Conservation (phyloP, 2,113 vertebrate genomes). For the Microtus pennsylvanicus region DNA sequence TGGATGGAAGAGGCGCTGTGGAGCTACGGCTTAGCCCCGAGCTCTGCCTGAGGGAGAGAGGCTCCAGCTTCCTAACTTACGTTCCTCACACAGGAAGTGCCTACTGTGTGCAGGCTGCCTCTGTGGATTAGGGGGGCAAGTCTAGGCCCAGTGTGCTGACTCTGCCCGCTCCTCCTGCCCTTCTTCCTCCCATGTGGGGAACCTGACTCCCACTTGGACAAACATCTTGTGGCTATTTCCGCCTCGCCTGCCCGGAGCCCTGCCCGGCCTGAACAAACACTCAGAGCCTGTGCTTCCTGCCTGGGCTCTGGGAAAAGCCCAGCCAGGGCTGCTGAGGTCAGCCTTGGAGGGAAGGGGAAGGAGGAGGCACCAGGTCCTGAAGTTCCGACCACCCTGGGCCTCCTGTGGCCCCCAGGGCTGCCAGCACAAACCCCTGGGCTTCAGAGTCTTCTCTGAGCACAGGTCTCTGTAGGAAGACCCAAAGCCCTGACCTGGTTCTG, state of each 20-base stretch:
- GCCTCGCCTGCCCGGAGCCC: slow-evolving; percentile 73
- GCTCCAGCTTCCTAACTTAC: neutral
- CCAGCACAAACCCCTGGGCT: neutral
- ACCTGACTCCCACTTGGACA: slow-evolving; percentile 60
- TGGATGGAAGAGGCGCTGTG: neutral
- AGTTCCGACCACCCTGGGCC: neutral
- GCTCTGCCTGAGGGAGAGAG: neutral
- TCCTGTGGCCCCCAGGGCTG: neutral
- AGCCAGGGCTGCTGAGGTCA: slow-evolving; percentile 59
- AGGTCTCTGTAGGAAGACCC: neutral
- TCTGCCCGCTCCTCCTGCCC: neutral
- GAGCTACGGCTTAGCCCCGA: neutral
- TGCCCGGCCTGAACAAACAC: slow-evolving; percentile 77
- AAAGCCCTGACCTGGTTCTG: neutral
- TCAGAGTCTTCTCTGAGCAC: neutral
- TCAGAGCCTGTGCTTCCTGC: slow-evolving; percentile 57
- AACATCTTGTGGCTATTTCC: slow-evolving; percentile 77
- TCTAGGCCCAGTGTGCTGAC: slow-evolving; percentile 18
- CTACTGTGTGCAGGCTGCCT: neutral
- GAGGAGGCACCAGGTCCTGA: neutral
- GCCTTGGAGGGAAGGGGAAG: neutral
- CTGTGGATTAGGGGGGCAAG: neutral
- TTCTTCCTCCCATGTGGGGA: neutral
- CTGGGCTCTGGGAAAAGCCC: slow-evolving; percentile 66
- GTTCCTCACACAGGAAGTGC: neutral